phyloP scores from a whole-genome alignment of 2,888 invertebrate genomes.

The Nephrotoma flavescens region DNA sequence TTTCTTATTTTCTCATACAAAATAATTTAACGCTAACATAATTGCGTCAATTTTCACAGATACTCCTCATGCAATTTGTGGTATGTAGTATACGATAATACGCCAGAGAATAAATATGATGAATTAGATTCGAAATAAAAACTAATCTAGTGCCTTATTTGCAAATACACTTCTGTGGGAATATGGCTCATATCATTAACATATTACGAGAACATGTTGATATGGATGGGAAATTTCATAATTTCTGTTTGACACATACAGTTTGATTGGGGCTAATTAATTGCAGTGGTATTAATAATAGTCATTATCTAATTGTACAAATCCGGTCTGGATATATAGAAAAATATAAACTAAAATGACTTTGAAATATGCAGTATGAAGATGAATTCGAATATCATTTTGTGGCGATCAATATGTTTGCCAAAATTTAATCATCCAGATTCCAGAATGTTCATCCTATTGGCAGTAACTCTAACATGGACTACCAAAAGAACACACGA shows the following conservation, averaged over 20 bases:
- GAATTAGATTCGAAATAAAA: not conserved
- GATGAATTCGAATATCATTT: not conserved
- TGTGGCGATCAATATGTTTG: too few relatives aligned
- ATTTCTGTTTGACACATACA: not conserved
- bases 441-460: too few relatives aligned
- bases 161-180: not conserved
- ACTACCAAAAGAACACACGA: too few relatives aligned
- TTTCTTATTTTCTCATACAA: not conserved
- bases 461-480: too few relatives aligned
- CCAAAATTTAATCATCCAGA: too few relatives aligned
- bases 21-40: not conserved
- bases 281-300: not conserved
- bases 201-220: not conserved
- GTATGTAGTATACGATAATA: not conserved
- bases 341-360: not conserved
- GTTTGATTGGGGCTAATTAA: not conserved
- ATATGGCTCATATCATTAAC: not conserved
- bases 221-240: not conserved
- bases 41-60: slow-evolving; percentile 3
- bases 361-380: not conserved
- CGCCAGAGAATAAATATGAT: not conserved
- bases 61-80: not conserved
- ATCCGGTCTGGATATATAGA: not conserved
- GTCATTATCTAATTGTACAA: not conserved
- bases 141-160: not conserved